Base-by-base conservation (phyloP, 2,888 invertebrate species). In the Trichopria drosophilae region DNA sequence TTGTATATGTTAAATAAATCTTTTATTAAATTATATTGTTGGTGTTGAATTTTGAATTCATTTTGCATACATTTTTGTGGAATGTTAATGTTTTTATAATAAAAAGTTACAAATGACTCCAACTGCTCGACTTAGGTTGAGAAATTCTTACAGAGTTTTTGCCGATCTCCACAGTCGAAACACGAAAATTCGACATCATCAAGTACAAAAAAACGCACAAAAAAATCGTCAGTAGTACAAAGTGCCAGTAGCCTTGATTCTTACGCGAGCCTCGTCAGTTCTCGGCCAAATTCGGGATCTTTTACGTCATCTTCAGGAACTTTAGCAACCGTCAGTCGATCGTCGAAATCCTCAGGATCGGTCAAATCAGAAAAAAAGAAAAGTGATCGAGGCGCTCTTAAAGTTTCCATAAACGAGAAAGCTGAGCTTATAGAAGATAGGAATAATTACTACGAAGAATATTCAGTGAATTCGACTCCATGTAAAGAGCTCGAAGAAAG, bases 391-490 rank as follows among this genome's bases (percentile, higher is more conserved):
- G 67, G 73, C 2, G 65, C 71, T 2, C 61, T 75, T 6, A 72
- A 74, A 31, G 77, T 78, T 32, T 77, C 78, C 39, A 79, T 78
- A 52, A 79, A 79, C 51, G 78, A 79, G 53, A 77, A 71, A 2
- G 77, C 77, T 5, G 67, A 76, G 48, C 57, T 76, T 6, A 77
- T 78, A 48, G 75, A 76, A 40, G 69, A 76, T 50, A 65, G 15
- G 55, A 53, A 5, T 2, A 42, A 60, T 13, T 58, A 57, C 20
- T 57, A 64, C 26, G 49, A 46, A 18, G 13, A 34, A 12, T 39
- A 36, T n/a, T 42, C 45, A 7, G 35, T 37, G n/a, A 44, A 48
- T 13, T 53, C 53, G 41, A 41, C 46, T 4, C 31, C 12, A 6
- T 46, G 42, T 13, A 34, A 34, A 6, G 24, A 12, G 15, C 36